Conservation (phyloP, 2,888 invertebrate genomes). For the Trachelus iudaicus region DNA sequence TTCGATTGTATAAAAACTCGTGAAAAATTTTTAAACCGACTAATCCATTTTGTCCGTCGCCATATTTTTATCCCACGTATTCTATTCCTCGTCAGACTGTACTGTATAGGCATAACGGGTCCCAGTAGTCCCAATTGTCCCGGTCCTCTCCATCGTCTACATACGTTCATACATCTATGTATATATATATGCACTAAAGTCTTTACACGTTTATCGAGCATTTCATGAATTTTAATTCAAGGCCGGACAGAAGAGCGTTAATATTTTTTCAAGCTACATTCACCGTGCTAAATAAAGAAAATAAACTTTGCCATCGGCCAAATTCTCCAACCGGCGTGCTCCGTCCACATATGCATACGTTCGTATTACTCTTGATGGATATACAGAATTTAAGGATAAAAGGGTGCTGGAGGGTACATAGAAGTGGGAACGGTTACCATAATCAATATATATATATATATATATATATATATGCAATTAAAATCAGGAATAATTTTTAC, state of each 20-base stretch:
- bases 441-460: too few relatives aligned
- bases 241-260: constrained; percentile 20
- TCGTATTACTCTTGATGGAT: not conserved
- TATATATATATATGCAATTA: too few relatives aligned
- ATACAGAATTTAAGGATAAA: not conserved
- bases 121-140: not conserved
- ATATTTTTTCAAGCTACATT: constrained; percentile 35
- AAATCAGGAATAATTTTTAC: not conserved
- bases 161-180: not conserved
- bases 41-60: not conserved
- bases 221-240: constrained; percentile 54
- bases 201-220: constrained; percentile 30
- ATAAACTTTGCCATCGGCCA: constrained; percentile 13
- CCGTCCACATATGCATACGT: not conserved
- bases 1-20: not conserved
- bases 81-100: not conserved
- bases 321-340: not conserved
- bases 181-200: constrained; percentile 1
- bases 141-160: not conserved
- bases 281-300: constrained; percentile 19
- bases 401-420: not conserved
- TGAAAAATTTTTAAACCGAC: not conserved
- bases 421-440: not conserved
- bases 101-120: not conserved
- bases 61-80: not conserved